Evolutionary conservation across 2,888 invertebrate genomes (phyloP).

Genomic region (Eristalis intricaria): DNA sequence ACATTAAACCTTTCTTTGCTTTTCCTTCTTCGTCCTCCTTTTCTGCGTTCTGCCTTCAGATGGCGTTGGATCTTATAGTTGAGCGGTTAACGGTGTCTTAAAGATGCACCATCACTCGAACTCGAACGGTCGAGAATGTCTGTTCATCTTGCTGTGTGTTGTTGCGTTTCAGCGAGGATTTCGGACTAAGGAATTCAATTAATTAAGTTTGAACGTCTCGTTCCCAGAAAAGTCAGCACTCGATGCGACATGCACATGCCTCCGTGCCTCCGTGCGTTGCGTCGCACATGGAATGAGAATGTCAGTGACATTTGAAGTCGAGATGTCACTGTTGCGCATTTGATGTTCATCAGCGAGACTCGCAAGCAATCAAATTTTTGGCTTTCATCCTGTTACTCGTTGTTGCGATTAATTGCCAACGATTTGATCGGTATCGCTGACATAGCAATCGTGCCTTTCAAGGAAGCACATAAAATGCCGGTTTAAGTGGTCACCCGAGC

Average conservation of each 20-base stretch:
- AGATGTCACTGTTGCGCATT: constrained; percentile 61
- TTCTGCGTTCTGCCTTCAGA: neutral
- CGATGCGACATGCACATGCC: neutral
- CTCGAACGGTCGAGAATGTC: constrained; percentile 27
- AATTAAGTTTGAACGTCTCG: constrained; percentile 64
- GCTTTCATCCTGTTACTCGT: constrained; percentile 27
- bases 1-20: constrained; percentile 39
- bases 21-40: neutral
- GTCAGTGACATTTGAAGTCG: constrained; percentile 57
- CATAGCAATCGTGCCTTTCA: constrained; percentile 43
- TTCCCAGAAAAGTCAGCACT: constrained; percentile 44
- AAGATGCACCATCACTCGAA: constrained; percentile 59
- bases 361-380: constrained; percentile 59
- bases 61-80: constrained; percentile 41
- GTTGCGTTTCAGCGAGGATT: constrained; percentile 20
- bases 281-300: constrained; percentile 53
- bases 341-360: constrained; percentile 53
- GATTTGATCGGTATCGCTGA: constrained; percentile 63
- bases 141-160: neutral
- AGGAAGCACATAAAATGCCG: constrained; percentile 22
- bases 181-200: constrained; percentile 57
- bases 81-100: constrained; percentile 60
- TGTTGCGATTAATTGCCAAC: constrained; percentile 64
- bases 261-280: neutral
- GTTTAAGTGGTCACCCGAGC: constrained; percentile 42